These are phyloP conservation scores for Corythaixoides concolor DNA, from an alignment of 2,113 vertebrate species.

Conservation along the genomic window DNA sequence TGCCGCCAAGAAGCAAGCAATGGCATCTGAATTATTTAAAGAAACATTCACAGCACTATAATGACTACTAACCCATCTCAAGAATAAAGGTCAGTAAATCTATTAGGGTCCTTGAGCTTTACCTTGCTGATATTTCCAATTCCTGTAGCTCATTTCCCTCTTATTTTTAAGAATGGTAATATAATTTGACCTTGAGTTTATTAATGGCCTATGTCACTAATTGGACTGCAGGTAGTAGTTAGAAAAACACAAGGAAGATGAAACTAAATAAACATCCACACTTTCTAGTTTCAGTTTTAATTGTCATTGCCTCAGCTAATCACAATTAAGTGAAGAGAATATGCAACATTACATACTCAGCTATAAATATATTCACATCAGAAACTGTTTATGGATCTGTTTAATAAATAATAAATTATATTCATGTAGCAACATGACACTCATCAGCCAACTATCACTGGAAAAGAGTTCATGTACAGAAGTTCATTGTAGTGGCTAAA, in stretches of 20 bases:
- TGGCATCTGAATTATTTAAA: constrained; percentile 52
- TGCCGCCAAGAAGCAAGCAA: background rate
- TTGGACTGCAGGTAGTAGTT: background rate
- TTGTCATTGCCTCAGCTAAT: background rate
- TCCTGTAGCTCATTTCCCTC: background rate
- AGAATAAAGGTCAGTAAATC: constrained; percentile 39
- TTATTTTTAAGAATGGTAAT: background rate
- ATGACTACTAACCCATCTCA: background rate
- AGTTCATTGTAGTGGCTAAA: background rate
- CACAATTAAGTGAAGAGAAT: background rate
- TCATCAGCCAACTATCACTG: background rate
- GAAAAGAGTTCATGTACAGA: background rate
- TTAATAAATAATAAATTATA: background rate
- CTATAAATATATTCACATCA: background rate
- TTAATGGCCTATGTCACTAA: background rate
- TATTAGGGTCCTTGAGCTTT: constrained; percentile 6
- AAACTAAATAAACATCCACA: background rate
- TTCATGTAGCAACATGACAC: background rate
- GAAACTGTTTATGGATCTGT: background rate
- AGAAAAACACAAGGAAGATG: background rate
- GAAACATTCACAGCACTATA: background rate
- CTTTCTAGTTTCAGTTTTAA: background rate
- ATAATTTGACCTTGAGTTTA: constrained; percentile 6
- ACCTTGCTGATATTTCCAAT: constrained; percentile 45
- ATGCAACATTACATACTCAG: background rate